Base-by-base conservation (phyloP, 1,140 invertebrate genomes). In the Tyrophagus putrescentiae region DNA sequence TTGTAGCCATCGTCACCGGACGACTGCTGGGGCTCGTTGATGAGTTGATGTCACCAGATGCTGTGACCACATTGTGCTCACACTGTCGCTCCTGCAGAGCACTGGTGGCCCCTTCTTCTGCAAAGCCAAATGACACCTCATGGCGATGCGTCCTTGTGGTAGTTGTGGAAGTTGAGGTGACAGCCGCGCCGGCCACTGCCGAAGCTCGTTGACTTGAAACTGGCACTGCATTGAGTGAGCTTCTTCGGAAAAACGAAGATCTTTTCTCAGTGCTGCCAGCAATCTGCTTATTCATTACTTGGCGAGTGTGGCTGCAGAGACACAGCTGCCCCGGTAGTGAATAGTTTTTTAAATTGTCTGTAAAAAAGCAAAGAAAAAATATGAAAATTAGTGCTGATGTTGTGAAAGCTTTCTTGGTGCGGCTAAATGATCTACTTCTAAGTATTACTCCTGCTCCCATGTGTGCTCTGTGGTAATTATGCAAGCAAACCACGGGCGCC, bases 261-360 rank as follows among this genome's bases (percentile, higher is more conserved):
- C 18, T 48, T 18, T 48, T 48, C 45, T 48, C 45, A 48, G 21
- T 48, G 45, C 31, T 48, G 45, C 23, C 7, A 25, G 45, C 18
- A 7, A 48, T 7, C 45, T 48, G 45, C 18, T 48, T 48, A 48
- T 48, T 48, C 45, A 48, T 48, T 18, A 48, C 45, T 48, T 21
- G 21, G n/a, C n/a, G n/a, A n/a, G n/a, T n/a, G n/a, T n/a, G n/a
- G n/a, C n/a, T n/a, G n/a, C n/a, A n/a, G n/a, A n/a, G n/a, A n/a
- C n/a, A n/a, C n/a, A n/a, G n/a, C n/a, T n/a, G n/a, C n/a, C n/a
- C n/a, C n/a, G n/a, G n/a, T n/a, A n/a, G n/a, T n/a, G n/a, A n/a
- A n/a, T n/a, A n/a, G n/a, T n/a, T n/a, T n/a, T n/a, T n/a, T n/a
- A n/a, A n/a, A n/a, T n/a, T n/a, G n/a, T n/a, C n/a, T n/a, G n/a